Base-by-base conservation (phyloP, 2,113 vertebrate genomes). In the Burhinus oedicnemus region DNA sequence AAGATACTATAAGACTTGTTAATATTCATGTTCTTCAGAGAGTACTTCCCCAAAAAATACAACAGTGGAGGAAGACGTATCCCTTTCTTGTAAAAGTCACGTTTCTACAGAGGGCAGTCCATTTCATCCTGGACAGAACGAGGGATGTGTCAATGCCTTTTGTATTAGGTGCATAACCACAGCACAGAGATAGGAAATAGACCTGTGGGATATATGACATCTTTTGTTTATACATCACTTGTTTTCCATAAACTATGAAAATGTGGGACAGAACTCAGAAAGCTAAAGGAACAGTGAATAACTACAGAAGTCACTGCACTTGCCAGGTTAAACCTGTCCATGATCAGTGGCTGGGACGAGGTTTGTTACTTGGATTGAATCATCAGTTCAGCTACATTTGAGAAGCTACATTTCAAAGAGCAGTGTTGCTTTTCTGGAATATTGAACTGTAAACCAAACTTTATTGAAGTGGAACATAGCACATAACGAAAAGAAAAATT, bases 121-220 rank as follows among this genome's bases (percentile, higher is more conserved):
- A 8, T 8, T 47, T 75, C 61, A 57, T 21, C 10, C 55, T 44
- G 49, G 32, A 17, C 23, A 51, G 72, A 62, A 22, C 8, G 29
- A 47, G 44, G 26, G 36, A 66, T 1, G 2, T 18, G 62, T 64
- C 79, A 22, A 38, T 1, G 8, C 12, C 34, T 45, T 81, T 54
- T 40, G 15, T 38, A 12, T 30, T 18, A 79, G 9, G 12, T 21
- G 44, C 30, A 12, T 21, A 74, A 19, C 45, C 25, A 26, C 15
- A 20, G 30, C 1, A 6, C 17, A 7, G 51, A 49, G 29, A 11
- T 1, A 14, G 34, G 40, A 55, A 49, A 36, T 0, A 23, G 69
- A 70, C 34, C 15, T 34, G 23, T 11, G 69, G 70, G 60, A 64
- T 27, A 12, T 3, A 26, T 8, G 38, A 34, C 21, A 25, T 5